phyloP scores from a whole-genome alignment of 2,113 vertebrate species.

The Cynopterus brachyotis region DNA sequence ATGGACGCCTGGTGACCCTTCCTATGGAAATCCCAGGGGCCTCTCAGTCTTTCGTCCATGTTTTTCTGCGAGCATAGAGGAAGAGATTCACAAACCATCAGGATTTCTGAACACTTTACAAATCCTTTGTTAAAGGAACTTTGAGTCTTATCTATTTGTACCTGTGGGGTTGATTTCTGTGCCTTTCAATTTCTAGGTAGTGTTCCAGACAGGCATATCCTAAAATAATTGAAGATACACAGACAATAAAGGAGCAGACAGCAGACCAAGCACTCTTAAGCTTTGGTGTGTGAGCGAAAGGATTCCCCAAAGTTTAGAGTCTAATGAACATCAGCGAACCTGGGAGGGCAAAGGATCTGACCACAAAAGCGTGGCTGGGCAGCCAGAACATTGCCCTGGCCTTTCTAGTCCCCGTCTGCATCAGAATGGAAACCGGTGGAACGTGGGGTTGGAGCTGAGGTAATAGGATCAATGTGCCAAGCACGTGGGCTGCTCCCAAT shows the following conservation, averaged over 20 bases:
- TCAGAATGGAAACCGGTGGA: background rate
- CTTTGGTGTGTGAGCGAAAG: background rate
- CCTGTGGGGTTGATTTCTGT: background rate
- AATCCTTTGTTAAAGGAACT: background rate
- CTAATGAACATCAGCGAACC: background rate
- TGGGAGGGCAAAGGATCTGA: background rate
- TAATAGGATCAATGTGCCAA: background rate
- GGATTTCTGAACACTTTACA: background rate
- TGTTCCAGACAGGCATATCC: background rate
- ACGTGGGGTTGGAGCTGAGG: background rate
- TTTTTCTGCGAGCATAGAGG: background rate
- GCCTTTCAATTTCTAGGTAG: background rate
- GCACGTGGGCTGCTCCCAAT: background rate
- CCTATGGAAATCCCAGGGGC: rapidly evolving
- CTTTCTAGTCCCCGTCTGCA: background rate
- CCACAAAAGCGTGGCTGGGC: background rate
- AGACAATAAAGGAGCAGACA: background rate
- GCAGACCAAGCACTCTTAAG: too few species aligned
- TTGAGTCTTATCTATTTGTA: background rate
- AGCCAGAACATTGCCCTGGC: too few species aligned
- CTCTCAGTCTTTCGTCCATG: background rate
- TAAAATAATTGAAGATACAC: background rate
- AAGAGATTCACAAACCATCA: background rate
- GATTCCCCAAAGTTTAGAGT: background rate
- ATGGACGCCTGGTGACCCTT: background rate